Percentiles rank a stretch among this genome's conserved stretches.
Conservation (phyloP, 2,113 vertebrate species). For the Peromyscus polionotus region DNA sequence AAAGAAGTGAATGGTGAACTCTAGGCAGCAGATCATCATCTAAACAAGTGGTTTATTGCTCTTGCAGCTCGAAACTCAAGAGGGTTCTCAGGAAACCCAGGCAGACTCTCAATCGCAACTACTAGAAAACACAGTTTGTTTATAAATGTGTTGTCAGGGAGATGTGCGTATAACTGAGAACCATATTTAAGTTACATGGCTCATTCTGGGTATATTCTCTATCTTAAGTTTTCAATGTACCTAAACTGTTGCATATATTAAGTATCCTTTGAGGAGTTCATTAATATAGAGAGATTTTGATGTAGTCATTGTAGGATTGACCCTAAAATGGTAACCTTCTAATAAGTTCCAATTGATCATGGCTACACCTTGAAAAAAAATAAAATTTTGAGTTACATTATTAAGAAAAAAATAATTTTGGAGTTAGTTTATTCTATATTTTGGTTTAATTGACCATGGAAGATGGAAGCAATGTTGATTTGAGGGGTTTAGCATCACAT, state of each 20-base stretch:
- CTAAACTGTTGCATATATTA: neutral
- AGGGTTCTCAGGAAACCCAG: neutral
- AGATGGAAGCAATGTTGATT: neutral
- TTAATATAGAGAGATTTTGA: neutral
- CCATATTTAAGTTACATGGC: neutral
- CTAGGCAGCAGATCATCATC: neutral
- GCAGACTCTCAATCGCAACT: neutral
- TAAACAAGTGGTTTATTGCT: neutral
- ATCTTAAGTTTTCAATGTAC: neutral
- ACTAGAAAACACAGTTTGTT: neutral
- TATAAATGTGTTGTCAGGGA: fast-evolving
- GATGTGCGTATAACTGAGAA: fast-evolving
- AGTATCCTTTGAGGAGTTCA: neutral
- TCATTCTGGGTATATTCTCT: neutral
- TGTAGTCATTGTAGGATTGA: neutral
- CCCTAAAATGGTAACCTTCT: neutral
- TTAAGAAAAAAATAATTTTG: neutral
- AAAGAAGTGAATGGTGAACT: neutral
- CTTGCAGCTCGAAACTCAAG: neutral
- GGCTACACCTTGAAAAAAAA: neutral
- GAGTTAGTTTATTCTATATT: neutral
- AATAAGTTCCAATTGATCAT: neutral
- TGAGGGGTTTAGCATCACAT: neutral
- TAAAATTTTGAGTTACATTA: neutral
- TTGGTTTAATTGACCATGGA: neutral